Percentiles rank a stretch among this genome's conserved stretches.
Evolutionary conservation across 1,140 invertebrate species (phyloP).

Genomic region (Glomeris maerens): DNA sequence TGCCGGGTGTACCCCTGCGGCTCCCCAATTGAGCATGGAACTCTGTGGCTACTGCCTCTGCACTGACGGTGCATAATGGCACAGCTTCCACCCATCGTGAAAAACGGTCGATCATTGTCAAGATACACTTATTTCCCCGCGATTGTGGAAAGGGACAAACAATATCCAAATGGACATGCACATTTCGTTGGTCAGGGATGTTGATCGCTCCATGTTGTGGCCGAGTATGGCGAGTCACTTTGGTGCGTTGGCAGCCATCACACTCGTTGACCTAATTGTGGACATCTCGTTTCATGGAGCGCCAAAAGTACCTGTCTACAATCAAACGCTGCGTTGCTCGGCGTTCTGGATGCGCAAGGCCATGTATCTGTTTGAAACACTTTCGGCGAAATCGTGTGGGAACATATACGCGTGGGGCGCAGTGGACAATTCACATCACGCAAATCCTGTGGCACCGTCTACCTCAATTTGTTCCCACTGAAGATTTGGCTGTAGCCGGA

Average conservation of each 20-base stretch:
- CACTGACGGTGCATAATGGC: slow-evolving; percentile 22
- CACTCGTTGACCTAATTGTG: neutral
- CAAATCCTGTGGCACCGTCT: no score
- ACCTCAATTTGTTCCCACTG: no score
- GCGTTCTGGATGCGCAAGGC: neutral
- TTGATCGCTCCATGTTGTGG: neutral
- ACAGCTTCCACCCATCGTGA: neutral
- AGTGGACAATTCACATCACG: neutral
- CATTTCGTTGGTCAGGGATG: neutral
- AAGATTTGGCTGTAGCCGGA: no score
- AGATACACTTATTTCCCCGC: neutral
- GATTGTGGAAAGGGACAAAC: neutral
- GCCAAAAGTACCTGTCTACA: neutral
- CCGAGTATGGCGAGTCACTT: neutral
- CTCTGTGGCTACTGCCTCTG: slow-evolving; percentile 22
- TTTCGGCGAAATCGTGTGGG: no score
- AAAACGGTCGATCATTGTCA: no score
- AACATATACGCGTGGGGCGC: neutral
- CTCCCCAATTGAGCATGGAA: slow-evolving; percentile 24
- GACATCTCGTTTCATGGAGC: neutral
- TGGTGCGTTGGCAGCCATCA: neutral
- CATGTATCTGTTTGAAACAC: no score
- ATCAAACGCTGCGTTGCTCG: neutral
- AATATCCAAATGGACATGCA: slow-evolving; percentile 2
- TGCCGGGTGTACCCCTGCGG: slow-evolving; percentile 29